Evolutionary conservation across 1,140 invertebrate species (phyloP).

Genomic region (Arion vulgaris): DNA sequence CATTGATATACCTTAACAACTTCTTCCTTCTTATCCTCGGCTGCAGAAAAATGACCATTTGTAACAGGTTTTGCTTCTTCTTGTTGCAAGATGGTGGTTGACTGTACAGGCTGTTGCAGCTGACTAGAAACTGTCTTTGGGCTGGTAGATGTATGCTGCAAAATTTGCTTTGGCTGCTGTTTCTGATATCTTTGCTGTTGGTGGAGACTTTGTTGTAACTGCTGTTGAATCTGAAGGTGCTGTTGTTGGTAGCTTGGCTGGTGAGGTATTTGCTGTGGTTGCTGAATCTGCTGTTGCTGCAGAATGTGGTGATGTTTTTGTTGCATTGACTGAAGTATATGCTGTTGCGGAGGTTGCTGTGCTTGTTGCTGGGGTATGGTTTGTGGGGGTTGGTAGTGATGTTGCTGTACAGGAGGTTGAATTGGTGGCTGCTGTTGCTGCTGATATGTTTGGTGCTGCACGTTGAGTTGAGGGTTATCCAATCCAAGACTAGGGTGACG

Average conservation of each 20-base stretch:
- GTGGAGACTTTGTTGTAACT: constrained; percentile 20
- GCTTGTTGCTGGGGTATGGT: neutral
- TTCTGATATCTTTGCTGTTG: constrained; percentile 36
- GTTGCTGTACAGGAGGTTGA: constrained; percentile 26
- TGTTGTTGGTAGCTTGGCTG: constrained; percentile 28
- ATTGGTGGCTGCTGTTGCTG: constrained; percentile 24
- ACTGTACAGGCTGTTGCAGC: neutral
- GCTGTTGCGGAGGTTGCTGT: constrained; percentile 30
- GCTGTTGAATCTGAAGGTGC: constrained; percentile 39
- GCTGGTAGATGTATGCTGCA: neutral
- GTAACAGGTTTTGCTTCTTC: constrained; percentile 4
- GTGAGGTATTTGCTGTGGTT: constrained; percentile 11
- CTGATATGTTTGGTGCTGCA: constrained; percentile 33
- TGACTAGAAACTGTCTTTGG: neutral
- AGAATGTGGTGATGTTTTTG: neutral
- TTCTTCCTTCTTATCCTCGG: neutral
- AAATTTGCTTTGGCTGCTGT: constrained; percentile 34
- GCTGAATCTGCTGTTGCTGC: constrained; percentile 24
- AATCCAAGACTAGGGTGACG: constrained; percentile 14
- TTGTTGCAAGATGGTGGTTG: neutral
- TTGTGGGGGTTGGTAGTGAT: constrained; percentile 18
- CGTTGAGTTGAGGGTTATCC: constrained; percentile 8
- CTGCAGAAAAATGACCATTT: neutral
- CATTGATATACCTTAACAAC: neutral
- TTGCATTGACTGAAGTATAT: constrained; percentile 1